phyloP scores from a whole-genome alignment of 2,797 vertebrate species.

The Phaenicophaeus curvirostris region DNA sequence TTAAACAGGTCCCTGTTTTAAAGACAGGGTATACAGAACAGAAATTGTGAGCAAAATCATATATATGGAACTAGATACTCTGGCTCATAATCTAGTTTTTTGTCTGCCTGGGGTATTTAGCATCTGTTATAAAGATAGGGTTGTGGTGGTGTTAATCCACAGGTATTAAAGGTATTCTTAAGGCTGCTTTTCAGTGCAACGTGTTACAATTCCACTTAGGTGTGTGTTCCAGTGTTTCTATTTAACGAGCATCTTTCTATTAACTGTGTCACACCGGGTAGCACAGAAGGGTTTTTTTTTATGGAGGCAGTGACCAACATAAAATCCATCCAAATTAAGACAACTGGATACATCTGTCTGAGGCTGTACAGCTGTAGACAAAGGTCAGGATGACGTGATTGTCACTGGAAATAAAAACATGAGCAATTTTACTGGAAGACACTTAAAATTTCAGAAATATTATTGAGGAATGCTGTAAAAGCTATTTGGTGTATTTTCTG shows the following conservation, averaged over 20 bases:
- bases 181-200: not conserved
- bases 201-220: not conserved
- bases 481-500: not conserved
- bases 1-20: not conserved
- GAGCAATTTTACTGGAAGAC: not conserved
- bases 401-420: not conserved
- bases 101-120: not conserved
- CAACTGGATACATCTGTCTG: not conserved
- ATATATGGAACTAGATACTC: not conserved
- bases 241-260: not conserved
- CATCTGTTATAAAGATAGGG: not conserved
- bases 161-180: not conserved
- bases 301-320: not conserved
- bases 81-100: not conserved
- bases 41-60: not conserved
- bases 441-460: not conserved
- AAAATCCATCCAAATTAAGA: not conserved
- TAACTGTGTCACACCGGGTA: not conserved
- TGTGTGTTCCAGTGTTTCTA: not conserved
- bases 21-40: not conserved
- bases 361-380: not conserved
- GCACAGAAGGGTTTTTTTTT: not conserved
- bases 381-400: not conserved
- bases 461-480: not conserved
- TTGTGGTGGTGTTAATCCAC: not conserved